phyloP scores from a whole-genome alignment of 2,797 vertebrate species.

The Cynopterus sphinx region DNA sequence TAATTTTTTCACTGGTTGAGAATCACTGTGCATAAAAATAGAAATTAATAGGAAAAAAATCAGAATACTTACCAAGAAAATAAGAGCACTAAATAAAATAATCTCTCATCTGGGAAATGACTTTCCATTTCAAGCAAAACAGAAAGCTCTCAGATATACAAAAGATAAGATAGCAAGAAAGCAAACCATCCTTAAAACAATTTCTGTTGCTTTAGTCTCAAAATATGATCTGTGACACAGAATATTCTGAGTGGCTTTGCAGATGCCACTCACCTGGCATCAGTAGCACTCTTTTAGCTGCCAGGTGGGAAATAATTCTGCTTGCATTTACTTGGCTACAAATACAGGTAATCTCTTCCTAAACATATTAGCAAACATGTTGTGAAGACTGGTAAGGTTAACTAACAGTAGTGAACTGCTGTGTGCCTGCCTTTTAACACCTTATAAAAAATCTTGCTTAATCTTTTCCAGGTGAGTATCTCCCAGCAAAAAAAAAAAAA shows the following conservation, averaged over 20 bases:
- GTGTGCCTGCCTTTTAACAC: constrained; percentile 2
- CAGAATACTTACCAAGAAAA: constrained; percentile 71
- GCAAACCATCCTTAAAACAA: background rate
- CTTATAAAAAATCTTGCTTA: background rate
- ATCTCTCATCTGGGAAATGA: constrained; percentile 55
- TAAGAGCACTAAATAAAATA: constrained; percentile 61
- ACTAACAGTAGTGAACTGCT: background rate
- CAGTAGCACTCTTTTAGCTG: background rate
- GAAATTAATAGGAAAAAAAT: constrained; percentile 66
- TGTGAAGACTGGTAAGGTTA: background rate
- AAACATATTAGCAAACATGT: background rate
- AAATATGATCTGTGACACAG: background rate
- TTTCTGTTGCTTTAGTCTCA: constrained; percentile 12
- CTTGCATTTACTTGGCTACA: constrained; percentile 37
- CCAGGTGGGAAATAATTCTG: background rate
- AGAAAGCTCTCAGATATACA: constrained; percentile 30
- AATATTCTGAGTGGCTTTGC: background rate
- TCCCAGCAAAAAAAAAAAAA: background rate
- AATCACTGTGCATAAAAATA: constrained; percentile 73
- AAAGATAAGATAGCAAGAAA: background rate
- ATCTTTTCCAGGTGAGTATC: background rate
- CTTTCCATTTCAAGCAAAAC: constrained; percentile 44
- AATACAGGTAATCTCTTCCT: background rate
- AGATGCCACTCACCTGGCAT: background rate
- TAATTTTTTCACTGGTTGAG: constrained; percentile 78